phyloP scores from a whole-genome alignment of 2,113 vertebrate species.

The Cricetomys ansorgei region DNA sequence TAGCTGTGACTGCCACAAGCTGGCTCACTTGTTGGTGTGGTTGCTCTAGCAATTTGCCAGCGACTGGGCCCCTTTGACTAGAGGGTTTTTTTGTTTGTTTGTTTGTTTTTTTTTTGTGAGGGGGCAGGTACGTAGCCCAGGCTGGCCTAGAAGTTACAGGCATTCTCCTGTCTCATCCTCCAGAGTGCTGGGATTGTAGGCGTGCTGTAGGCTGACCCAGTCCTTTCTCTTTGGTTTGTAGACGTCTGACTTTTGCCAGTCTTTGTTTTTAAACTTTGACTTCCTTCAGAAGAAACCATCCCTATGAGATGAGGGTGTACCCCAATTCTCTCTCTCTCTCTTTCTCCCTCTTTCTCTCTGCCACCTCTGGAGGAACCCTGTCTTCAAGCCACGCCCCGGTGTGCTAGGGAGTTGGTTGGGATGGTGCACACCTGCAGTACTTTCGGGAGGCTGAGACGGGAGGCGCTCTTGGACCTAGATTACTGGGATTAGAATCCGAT shows the following conservation, averaged over 20 bases:
- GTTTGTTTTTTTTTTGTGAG: background rate
- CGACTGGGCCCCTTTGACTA: background rate
- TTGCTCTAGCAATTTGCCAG: background rate
- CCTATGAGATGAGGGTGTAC: background rate
- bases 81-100: background rate
- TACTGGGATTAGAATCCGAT: fast-evolving
- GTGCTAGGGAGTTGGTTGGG: background rate
- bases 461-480: background rate
- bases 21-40: background rate
- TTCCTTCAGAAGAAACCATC: background rate
- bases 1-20: background rate
- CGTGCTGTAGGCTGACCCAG: background rate
- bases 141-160: background rate
- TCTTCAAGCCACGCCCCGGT: background rate
- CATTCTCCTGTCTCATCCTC: background rate
- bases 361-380: background rate
- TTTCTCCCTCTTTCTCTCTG: background rate
- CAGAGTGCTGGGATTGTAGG: background rate
- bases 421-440: background rate
- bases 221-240: background rate
- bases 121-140: background rate
- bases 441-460: background rate
- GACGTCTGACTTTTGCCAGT: fast-evolving
- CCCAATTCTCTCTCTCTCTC: background rate
- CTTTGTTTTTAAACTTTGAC: background rate